Evolutionary conservation across 1,140 invertebrate species (phyloP), one percentile per base, ranked within the genome.

Genomic region (Cephus cinctus): DNA sequence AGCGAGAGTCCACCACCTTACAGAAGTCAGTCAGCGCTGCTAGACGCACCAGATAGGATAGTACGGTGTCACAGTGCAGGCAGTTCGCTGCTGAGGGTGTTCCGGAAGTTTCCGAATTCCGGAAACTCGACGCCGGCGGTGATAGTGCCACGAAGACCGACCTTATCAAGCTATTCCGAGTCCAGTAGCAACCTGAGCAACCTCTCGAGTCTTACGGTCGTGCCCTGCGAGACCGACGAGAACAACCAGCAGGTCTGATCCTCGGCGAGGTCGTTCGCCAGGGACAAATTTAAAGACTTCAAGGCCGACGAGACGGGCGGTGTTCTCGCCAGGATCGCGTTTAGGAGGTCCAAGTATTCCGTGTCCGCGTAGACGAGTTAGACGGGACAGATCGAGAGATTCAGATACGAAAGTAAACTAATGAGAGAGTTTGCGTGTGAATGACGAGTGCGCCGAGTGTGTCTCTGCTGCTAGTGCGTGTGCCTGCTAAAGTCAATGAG

Each of bases 1-100:
- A 81, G 83, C 48, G 83, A 85, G 56, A 82, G 81, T 52, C 83
- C 83, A 39, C 84, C 84, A 20, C 82, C 83, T 6, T 86, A 85
- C 59, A 73, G 83, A 51, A 83, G 82, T 36, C 79, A 76, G 65
- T 83, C 79, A 48, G 77, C 78, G 50, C 34, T 71, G 43, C 20
- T 71, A 18, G 71, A 73, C n/a, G 50, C 66, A 21, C 63, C 66
- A 0, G 70, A 73, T 20, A 61, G 69, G 39, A 64, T 73, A 64
- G 63, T 69, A 15, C 66, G 69, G n/a, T 71, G 69, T 44, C 70
- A 74, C 48, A 74, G 70, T 51, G 68, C 70, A 2, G 66, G 71
- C 4, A 74, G 70, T 38, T 73, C 67, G 14, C 49, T 73, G 5
- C 32, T 73, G 40, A 67, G 50, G 56, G 63, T 68, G 32, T 68